Conservation (phyloP, 2,888 invertebrate genomes). For the Teinopalpus imperialis region DNA sequence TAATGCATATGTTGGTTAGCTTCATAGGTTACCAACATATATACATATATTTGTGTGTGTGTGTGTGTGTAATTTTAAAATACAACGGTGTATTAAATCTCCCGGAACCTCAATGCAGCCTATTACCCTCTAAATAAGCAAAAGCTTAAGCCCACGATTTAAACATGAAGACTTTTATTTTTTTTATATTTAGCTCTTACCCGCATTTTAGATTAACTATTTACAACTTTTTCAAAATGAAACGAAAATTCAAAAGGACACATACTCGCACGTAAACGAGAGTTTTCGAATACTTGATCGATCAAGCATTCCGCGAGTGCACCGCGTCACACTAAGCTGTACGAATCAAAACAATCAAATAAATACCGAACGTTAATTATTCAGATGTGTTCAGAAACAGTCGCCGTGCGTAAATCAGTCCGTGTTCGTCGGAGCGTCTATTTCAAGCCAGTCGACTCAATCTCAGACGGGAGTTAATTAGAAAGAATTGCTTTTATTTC, state of each 20-base stretch:
- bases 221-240: constrained; percentile 3
- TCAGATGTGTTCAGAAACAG: constrained; percentile 67
- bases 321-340: constrained; percentile 54
- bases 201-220: too few species aligned
- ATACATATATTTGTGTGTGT: too few species aligned
- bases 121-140: too few species aligned
- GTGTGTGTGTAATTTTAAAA: too few species aligned
- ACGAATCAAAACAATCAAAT: constrained; percentile 77
- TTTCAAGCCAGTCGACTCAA: constrained; percentile 61
- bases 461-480: constrained; percentile 70
- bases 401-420: constrained; percentile 70
- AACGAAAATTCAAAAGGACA: constrained; percentile 27
- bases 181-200: too few species aligned
- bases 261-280: constrained; percentile 9
- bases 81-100: too few species aligned
- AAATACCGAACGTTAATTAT: constrained; percentile 74
- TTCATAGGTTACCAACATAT: too few species aligned
- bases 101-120: too few species aligned
- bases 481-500: constrained; percentile 81
- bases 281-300: constrained; percentile 25
- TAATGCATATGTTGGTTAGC: too few species aligned
- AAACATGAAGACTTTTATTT: too few species aligned
- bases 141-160: too few species aligned
- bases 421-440: constrained; percentile 57
- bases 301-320: constrained; percentile 40